Conservation (phyloP, 2,888 invertebrate genomes). For the Allygus modestus region DNA sequence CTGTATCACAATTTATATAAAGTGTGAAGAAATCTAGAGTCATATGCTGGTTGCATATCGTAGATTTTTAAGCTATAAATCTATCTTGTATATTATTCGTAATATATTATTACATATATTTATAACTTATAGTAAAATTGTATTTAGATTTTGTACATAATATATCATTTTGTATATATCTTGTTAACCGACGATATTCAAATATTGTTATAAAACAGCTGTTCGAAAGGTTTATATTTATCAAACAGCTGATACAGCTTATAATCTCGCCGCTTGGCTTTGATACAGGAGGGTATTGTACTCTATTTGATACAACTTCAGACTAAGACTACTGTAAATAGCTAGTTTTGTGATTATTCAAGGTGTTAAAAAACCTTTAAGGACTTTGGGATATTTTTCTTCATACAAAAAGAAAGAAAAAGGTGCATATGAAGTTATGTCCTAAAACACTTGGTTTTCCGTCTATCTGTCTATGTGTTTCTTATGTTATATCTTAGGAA, state of each 20-base stretch:
- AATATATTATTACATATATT: neutral
- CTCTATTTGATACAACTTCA: neutral
- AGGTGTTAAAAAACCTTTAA: too few relatives aligned
- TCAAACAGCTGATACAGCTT: neutral
- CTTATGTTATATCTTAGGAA: too few relatives aligned
- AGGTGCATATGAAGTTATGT: too few relatives aligned
- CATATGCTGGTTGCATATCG: too few relatives aligned
- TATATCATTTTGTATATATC: slow-evolving; percentile 7
- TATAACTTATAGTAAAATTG: neutral
- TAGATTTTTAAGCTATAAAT: neutral
- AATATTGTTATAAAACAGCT: slow-evolving; percentile 1
- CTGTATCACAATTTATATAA: too few relatives aligned
- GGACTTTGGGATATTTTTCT: too few relatives aligned
- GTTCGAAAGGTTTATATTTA: neutral
- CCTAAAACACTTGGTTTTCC: too few relatives aligned
- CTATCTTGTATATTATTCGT: neutral
- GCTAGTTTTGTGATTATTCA: too few relatives aligned
- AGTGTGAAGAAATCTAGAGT: too few relatives aligned
- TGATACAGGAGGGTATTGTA: neutral
- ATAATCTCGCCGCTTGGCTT: neutral
- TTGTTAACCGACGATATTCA: neutral
- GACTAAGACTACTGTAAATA: too few relatives aligned
- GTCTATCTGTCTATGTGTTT: too few relatives aligned
- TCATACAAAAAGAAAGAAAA: too few relatives aligned
- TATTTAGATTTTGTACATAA: slow-evolving; percentile 31